Evolutionary conservation across 2,888 invertebrate species (phyloP).

Genomic region (Tromatobia lineatoria): DNA sequence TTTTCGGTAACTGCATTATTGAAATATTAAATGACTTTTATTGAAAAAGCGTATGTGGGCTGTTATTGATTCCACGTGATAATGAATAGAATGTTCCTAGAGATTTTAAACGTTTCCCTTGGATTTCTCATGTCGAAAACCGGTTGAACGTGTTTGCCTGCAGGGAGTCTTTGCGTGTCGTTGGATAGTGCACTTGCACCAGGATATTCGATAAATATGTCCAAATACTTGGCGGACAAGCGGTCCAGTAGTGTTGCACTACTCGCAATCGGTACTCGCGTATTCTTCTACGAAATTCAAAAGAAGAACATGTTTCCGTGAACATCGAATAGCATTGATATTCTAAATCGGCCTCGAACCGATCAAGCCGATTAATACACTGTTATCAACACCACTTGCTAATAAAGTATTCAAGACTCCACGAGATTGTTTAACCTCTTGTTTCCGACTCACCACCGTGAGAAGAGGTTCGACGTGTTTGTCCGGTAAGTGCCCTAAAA

Average conservation of each 20-base stretch:
- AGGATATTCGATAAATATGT: conserved; percentile 10
- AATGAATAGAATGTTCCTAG: not conserved
- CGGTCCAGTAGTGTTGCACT: not conserved
- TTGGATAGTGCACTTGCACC: not conserved
- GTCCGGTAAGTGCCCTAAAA: not conserved
- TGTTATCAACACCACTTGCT: not conserved
- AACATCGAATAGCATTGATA: no score
- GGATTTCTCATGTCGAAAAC: not conserved
- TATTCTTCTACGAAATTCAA: not conserved
- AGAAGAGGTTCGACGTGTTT: not conserved
- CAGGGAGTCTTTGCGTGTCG: not conserved
- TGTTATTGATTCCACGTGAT: conserved; percentile 1
- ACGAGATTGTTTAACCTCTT: not conserved
- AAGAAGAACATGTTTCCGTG: not conserved
- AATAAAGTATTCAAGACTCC: not conserved
- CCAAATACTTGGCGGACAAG: not conserved
- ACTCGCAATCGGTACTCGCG: not conserved
- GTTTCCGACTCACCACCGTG: not conserved
- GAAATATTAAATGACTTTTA: not conserved
- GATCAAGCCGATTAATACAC: not conserved
- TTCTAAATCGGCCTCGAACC: not conserved
- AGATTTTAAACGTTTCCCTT: not conserved
- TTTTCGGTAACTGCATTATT: not conserved
- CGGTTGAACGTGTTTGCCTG: not conserved
- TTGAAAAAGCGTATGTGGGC: not conserved